Conservation (phyloP, 1,140 invertebrate species). For the Drosophila elegans region DNA sequence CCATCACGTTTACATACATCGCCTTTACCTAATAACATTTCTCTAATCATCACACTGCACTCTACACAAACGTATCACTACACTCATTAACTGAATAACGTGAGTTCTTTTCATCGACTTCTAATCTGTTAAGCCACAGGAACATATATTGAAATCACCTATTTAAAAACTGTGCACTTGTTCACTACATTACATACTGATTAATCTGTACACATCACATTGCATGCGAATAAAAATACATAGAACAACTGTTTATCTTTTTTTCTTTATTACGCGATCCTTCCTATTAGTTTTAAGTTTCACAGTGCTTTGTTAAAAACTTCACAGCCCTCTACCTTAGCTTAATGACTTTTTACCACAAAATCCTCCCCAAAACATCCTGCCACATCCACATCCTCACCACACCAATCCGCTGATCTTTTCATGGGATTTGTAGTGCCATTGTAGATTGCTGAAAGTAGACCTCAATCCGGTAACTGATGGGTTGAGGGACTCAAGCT, state of each 20-base stretch:
- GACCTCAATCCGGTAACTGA: neutral
- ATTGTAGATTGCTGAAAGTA: neutral
- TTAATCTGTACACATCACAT: neutral
- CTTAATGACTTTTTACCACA: neutral
- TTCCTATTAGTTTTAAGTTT: no score
- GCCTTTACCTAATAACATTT: neutral
- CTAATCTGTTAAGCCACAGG: neutral
- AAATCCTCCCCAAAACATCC: neutral
- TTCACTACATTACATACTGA: neutral
- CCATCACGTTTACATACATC: neutral
- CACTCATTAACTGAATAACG: neutral
- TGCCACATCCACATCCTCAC: conserved; percentile 17
- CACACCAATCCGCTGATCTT: neutral
- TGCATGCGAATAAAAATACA: neutral
- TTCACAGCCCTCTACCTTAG: no score
- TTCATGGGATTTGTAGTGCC: conserved; percentile 22
- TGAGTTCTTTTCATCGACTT: neutral
- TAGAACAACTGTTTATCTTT: no score
- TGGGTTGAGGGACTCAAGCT: neutral
- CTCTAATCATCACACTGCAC: conserved; percentile 5
- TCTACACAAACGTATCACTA: neutral
- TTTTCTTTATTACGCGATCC: no score
- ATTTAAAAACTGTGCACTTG: neutral
- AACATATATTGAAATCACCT: neutral
- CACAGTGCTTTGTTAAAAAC: no score